These are phyloP conservation scores for Mallotus villosus DNA, from an alignment of 2,797 vertebrate genomes.

Conservation along the genomic window DNA sequence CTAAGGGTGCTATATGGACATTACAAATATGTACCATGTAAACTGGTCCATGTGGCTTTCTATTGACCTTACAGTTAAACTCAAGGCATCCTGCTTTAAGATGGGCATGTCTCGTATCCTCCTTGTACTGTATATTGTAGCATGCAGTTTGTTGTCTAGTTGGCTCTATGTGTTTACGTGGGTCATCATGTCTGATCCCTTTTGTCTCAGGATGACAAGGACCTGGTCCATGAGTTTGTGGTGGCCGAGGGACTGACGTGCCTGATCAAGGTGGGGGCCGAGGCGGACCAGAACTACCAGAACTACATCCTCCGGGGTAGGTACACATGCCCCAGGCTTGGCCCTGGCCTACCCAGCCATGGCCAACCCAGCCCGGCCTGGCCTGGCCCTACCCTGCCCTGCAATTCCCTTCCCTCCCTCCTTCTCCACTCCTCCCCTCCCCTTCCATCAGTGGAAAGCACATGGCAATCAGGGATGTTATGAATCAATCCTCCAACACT, in stretches of 20 bases:
- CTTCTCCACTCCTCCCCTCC: not conserved
- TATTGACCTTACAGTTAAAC: not conserved
- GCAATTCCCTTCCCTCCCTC: too few species aligned
- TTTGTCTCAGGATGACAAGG: constrained; percentile 89
- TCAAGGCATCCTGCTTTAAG: not conserved
- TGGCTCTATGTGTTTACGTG: not conserved
- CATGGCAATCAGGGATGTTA: constrained; percentile 53
- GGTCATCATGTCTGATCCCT: not conserved
- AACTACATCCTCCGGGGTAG: constrained; percentile 98
- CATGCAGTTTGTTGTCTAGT: not conserved
- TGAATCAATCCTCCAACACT: constrained; percentile 58
- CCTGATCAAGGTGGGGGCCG: constrained; percentile 95
- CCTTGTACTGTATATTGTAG: not conserved
- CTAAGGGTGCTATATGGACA: too few species aligned
- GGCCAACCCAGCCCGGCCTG: too few species aligned
- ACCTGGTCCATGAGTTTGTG: constrained; percentile 97
- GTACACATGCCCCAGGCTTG: constrained; percentile 1
- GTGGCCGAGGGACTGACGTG: constrained; percentile 93
- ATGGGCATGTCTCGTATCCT: not conserved
- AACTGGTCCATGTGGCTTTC: not conserved
- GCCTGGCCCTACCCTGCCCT: too few species aligned
- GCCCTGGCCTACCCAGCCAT: too few species aligned
- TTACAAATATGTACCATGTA: too few species aligned
- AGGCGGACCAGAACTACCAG: constrained; percentile 98
- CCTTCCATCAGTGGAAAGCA: constrained; percentile 39